Evolutionary conservation across 2,113 vertebrate genomes (phyloP).

Genomic region (Trogon surrucura): DNA sequence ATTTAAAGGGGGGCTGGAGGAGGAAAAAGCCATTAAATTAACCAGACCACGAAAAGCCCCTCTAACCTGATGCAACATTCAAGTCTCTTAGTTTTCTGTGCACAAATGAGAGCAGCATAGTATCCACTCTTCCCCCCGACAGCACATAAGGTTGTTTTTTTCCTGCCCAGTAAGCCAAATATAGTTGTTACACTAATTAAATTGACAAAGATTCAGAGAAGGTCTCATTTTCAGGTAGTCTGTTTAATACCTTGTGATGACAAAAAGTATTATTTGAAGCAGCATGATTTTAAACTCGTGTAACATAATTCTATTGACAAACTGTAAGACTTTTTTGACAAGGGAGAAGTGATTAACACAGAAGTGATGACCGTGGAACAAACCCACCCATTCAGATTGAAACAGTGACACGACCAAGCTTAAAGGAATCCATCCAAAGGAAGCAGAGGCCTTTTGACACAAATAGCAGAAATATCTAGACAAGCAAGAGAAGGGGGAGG

Average conservation of each 20-base stretch:
- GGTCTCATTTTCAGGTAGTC: slow-evolving; percentile 13
- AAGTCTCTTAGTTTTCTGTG: not conserved
- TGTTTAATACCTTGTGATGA: slow-evolving; percentile 39
- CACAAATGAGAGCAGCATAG: not conserved
- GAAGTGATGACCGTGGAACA: not conserved
- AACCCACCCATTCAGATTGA: not conserved
- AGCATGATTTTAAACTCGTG: slow-evolving; percentile 31
- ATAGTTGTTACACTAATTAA: slow-evolving; percentile 27
- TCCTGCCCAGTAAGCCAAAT: not conserved
- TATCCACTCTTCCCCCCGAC: not conserved
- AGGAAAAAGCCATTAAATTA: slow-evolving; percentile 56
- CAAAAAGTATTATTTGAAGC: slow-evolving; percentile 49
- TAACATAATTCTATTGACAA: slow-evolving; percentile 47
- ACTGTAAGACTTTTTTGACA: slow-evolving; percentile 37
- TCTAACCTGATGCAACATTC: not conserved
- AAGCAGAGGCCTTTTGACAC: not conserved
- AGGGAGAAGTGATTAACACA: slow-evolving; percentile 5
- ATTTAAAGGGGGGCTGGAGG: not conserved
- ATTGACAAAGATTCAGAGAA: slow-evolving; percentile 27
- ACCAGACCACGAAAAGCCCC: not conserved
- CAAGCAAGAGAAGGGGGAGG: not conserved
- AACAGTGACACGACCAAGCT: not conserved
- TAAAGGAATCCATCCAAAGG: not conserved
- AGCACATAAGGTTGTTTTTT: not conserved
- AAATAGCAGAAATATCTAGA: not conserved